These are phyloP conservation scores for Sebastes glaucus DNA, from an alignment of 2,797 vertebrate species.

Conservation along the genomic window DNA sequence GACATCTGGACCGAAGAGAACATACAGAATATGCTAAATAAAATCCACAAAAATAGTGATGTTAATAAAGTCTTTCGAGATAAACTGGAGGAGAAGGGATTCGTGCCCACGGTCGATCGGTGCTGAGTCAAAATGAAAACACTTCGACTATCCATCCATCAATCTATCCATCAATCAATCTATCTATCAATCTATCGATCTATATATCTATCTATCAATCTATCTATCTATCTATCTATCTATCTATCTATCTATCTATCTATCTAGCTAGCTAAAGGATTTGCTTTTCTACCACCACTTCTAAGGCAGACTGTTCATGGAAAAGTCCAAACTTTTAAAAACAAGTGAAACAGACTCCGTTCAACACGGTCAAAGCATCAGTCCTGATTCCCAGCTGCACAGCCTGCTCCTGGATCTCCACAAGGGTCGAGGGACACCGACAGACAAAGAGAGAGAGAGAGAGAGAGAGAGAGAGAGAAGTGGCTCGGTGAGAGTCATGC, in stretches of 20 bases:
- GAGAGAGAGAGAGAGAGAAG: neutral
- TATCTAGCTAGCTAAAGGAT: neutral
- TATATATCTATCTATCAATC: too few species aligned
- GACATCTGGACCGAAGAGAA: too few species aligned
- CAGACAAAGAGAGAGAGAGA: conserved; percentile 38
- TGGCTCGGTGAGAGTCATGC: conserved; percentile 41
- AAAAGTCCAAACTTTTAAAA: neutral
- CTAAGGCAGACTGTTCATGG: neutral
- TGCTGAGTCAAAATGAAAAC: too few species aligned
- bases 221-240: too few species aligned
- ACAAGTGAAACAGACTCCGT: neutral
- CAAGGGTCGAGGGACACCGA: conserved; percentile 32
- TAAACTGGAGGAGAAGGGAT: too few species aligned
- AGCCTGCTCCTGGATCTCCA: conserved; percentile 68
- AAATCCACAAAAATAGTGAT: too few species aligned
- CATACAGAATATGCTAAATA: too few species aligned
- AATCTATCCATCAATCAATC: accelerated
- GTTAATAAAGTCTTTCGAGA: too few species aligned
- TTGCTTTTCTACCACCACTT: neutral
- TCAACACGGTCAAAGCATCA: conserved; percentile 3
- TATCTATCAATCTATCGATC: too few species aligned
- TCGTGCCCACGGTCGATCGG: too few species aligned
- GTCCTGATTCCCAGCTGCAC: conserved; percentile 78
- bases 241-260: too few species aligned
- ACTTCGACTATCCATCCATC: too few species aligned